Evolutionary conservation across 2,888 invertebrate species (phyloP).

Genomic region (Ectemnius lituratus): DNA sequence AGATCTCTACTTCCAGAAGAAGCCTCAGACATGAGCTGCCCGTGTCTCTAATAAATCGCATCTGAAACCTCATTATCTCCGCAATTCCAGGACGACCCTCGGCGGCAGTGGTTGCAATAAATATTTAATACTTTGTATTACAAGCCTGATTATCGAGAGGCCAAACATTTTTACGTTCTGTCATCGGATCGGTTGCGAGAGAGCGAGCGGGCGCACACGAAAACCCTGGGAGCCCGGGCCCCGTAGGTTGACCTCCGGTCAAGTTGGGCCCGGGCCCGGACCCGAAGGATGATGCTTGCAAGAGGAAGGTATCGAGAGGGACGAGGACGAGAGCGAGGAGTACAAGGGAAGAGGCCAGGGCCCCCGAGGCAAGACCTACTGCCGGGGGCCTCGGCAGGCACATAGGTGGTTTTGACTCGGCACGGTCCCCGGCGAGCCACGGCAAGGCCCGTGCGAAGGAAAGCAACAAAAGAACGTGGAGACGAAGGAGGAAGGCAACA

Average conservation of each 20-base stretch:
- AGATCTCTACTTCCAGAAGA: neutral
- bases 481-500: constrained; percentile 39
- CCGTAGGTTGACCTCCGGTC: constrained; percentile 57
- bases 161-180: constrained; percentile 37
- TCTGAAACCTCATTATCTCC: no score
- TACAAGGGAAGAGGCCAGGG: constrained; percentile 48
- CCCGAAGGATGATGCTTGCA: constrained; percentile 35
- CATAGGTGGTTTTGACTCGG: constrained; percentile 64
- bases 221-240: constrained; percentile 43
- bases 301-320: constrained; percentile 8
- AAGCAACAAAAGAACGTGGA: constrained; percentile 60
- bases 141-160: neutral
- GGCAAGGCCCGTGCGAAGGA: constrained; percentile 58
- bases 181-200: constrained; percentile 34
- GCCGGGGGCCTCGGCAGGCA: constrained; percentile 55
- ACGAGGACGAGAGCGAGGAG: constrained; percentile 17
- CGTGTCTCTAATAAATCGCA: no score
- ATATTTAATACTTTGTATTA: no score
- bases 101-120: no score
- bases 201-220: constrained; percentile 8
- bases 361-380: constrained; percentile 62
- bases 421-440: constrained; percentile 47
- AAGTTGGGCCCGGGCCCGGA: constrained; percentile 39
- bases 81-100: no score
- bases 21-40: no score